A percentile compares a stretch with the other conserved stretches of the same genome.
phyloP scores from a whole-genome alignment of 1,140 invertebrate genomes.

The Dendrolimus kikuchii region DNA sequence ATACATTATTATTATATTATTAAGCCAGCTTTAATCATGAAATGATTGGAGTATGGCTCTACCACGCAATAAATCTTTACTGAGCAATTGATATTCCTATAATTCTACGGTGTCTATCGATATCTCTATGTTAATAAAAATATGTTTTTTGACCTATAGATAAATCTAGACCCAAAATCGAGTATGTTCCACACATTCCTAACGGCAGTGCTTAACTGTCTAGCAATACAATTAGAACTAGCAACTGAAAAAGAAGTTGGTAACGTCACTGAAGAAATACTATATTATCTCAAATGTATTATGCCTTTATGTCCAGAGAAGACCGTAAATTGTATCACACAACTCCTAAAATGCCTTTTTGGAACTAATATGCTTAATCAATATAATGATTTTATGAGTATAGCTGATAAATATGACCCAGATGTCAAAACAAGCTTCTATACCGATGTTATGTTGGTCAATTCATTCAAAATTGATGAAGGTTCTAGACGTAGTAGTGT shows the following conservation, averaged over 20 bases:
- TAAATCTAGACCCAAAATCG: conserved; percentile 80
- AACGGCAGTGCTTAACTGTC: conserved; percentile 75
- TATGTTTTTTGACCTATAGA: conserved; percentile 59
- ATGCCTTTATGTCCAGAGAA: conserved; percentile 80
- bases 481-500: conserved; percentile 33
- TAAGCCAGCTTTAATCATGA: too few species aligned
- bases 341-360: conserved; percentile 88
- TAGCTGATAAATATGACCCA: conserved; percentile 22
- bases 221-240: conserved; percentile 86
- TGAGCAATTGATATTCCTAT: too few species aligned
- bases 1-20: too few species aligned
- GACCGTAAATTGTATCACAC: conserved; percentile 85
- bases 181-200: conserved; percentile 84
- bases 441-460: conserved; percentile 33
- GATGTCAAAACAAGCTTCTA: conserved; percentile 29
- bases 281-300: conserved; percentile 82
- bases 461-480: conserved; percentile 14
- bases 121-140: too few species aligned
- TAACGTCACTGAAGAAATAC: conserved; percentile 84
- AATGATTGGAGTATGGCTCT: too few species aligned
- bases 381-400: conserved; percentile 70
- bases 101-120: too few species aligned
- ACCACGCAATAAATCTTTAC: too few species aligned
- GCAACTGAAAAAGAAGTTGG: conserved; percentile 82
- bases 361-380: conserved; percentile 84